Evolutionary conservation across 2,113 vertebrate genomes (phyloP).

Genomic region (Sylvietta virens): DNA sequence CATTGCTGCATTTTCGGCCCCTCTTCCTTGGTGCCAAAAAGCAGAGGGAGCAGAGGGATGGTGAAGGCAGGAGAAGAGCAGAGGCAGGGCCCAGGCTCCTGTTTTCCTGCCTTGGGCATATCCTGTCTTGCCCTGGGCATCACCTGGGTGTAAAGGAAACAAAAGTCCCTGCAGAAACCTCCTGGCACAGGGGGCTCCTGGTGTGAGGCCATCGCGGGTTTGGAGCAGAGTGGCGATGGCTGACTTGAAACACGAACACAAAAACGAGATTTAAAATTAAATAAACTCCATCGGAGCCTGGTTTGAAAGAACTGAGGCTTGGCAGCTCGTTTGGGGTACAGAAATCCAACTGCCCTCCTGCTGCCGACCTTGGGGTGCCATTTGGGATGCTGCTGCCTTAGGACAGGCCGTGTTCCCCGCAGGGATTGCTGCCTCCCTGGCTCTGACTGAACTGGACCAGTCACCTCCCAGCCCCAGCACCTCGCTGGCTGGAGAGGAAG

Average conservation of each 20-base stretch:
- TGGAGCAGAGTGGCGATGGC: fast-evolving
- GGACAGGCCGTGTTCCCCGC: fast-evolving
- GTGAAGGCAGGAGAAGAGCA: background rate
- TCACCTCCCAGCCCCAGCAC: background rate
- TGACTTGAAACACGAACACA: fast-evolving
- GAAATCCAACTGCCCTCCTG: background rate
- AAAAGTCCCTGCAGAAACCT: background rate
- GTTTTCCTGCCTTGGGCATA: background rate
- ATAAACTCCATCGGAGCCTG: background rate
- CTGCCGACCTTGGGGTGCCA: background rate
- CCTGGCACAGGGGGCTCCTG: fast-evolving
- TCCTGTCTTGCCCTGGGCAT: background rate
- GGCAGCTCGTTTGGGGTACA: fast-evolving
- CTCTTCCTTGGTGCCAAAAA: fast-evolving
- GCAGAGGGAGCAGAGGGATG: background rate
- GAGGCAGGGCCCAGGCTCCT: background rate
- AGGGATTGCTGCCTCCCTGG: background rate
- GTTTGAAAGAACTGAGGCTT: background rate
- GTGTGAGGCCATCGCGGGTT: fast-evolving
- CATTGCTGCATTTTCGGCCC: fast-evolving
- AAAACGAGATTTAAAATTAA: background rate
- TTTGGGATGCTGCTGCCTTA: fast-evolving
- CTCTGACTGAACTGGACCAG: fast-evolving
- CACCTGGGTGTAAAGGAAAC: fast-evolving
- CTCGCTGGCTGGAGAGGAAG: fast-evolving